These are phyloP conservation scores for Lycia hirtaria DNA, from an alignment of 2,888 invertebrate genomes.

Conservation along the genomic window DNA sequence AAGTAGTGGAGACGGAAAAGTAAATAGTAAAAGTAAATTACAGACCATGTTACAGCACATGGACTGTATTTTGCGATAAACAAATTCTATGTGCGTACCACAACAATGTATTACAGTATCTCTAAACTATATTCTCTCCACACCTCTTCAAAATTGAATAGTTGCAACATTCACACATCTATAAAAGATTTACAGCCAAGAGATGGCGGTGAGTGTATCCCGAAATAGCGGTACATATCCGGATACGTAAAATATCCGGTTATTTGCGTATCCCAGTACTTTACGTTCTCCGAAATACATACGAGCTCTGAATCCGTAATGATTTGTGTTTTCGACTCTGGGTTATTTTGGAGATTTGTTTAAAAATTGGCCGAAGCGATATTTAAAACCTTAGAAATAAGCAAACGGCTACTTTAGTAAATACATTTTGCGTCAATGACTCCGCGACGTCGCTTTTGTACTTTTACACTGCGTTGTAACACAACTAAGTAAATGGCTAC, in stretches of 20 bases:
- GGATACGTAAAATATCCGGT: constrained; percentile 46
- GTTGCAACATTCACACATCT: constrained; percentile 12
- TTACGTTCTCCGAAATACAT: constrained; percentile 42
- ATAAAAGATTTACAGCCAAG: constrained; percentile 49
- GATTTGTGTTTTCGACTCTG: constrained; percentile 24
- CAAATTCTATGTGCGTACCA: not conserved
- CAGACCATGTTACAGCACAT: not conserved
- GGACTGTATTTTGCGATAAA: not conserved
- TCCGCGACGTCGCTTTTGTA: no score
- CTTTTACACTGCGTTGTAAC: no score
- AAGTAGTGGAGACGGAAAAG: no score
- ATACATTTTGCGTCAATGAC: no score
- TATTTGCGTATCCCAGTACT: constrained; percentile 51
- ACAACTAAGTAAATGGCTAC: no score
- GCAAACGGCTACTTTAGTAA: no score
- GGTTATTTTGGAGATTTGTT: not conserved
- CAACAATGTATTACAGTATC: constrained; percentile 1
- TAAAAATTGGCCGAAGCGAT: not conserved
- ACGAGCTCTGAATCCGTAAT: constrained; percentile 42
- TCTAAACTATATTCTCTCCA: not conserved
- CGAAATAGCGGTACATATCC: constrained; percentile 40
- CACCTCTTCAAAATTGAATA: constrained; percentile 10
- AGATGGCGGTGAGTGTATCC: constrained; percentile 40
- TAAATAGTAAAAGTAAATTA: no score
- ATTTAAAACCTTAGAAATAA: no score